Evolutionary conservation across 2,113 vertebrate species (phyloP), one percentile per base, ranked within the genome.

Genomic region (Pardalotus punctatus): DNA sequence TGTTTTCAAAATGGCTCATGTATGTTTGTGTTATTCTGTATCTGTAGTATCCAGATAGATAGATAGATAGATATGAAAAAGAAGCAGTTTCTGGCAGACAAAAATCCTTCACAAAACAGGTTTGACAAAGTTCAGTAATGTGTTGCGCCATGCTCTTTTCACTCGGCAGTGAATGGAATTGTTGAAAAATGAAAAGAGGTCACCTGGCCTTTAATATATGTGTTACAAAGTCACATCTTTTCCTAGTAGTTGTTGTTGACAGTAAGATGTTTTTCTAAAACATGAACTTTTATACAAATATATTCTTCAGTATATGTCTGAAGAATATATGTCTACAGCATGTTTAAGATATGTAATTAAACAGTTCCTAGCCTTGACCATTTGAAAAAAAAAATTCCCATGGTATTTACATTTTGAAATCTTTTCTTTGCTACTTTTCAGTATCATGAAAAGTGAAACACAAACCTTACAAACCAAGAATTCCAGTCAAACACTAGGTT

Each of bases 141-240:
- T 16, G 33, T 64, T 36, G 36, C 31, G 33, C 11, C 14, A 27
- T 62, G 22, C 8, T 25, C 56, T 76, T 82, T 81, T 91, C 61
- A 25, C 12, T 67, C 7, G 56, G 12, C 29, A 51, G 25, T 64
- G 14, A 58, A 42, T 28, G 8, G 25, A 71, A 38, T 50, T 81
- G 10, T 42, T 38, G 31, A 22, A 64, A 9, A 71, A 56, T 27
- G 11, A 27, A 48, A 86, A 70, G 22, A 54, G 5, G 5, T 82
- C 35, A 58, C 38, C 14, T n/a, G 40, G 9, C 3, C 27, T 90
- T 92, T 90, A 38, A 43, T 43, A 71, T 5, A 3, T 31, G 11
- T 0, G 0, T 64, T 76, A 42, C 6, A 6, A 67, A 58, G 21
- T 58, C 16, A 35, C 9, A 18, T 56, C 1, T 81, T 85, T 56